These are phyloP conservation scores for Leucopternis melanops DNA, from an alignment of 2,113 vertebrate species.

Conservation along the genomic window DNA sequence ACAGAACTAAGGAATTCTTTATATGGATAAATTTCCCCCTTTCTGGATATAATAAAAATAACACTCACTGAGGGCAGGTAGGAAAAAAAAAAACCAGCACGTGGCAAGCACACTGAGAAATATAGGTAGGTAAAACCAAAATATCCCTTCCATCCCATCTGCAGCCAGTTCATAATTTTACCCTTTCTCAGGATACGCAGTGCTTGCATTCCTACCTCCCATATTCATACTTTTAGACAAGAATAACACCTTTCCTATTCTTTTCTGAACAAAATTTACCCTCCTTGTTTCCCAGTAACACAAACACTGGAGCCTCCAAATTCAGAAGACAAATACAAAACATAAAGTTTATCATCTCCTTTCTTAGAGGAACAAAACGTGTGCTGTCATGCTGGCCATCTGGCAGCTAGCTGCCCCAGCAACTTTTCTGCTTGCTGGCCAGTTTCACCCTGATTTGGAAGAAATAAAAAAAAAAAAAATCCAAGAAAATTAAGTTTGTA, in stretches of 20 bases:
- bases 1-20: not conserved
- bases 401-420: not conserved
- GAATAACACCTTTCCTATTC: not conserved
- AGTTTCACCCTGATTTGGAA: not conserved
- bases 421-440: not conserved
- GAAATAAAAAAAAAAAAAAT: not conserved
- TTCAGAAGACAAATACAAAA: not conserved
- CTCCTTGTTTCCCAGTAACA: not conserved
- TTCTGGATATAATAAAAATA: not conserved
- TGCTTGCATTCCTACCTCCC: not conserved
- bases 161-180: not conserved
- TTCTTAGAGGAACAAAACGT: not conserved
- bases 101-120: not conserved
- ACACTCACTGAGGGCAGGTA: not conserved
- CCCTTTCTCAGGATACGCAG: not conserved
- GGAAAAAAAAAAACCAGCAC: not conserved
- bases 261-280: not conserved
- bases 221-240: not conserved
- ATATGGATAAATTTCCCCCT: not conserved
- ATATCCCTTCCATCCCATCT: not conserved
- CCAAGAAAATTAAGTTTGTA: not conserved
- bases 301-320: not conserved
- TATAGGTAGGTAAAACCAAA: not conserved
- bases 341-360: not conserved
- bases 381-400: not conserved